phyloP scores from a whole-genome alignment of 2,113 vertebrate genomes.

The Rana temporaria region DNA sequence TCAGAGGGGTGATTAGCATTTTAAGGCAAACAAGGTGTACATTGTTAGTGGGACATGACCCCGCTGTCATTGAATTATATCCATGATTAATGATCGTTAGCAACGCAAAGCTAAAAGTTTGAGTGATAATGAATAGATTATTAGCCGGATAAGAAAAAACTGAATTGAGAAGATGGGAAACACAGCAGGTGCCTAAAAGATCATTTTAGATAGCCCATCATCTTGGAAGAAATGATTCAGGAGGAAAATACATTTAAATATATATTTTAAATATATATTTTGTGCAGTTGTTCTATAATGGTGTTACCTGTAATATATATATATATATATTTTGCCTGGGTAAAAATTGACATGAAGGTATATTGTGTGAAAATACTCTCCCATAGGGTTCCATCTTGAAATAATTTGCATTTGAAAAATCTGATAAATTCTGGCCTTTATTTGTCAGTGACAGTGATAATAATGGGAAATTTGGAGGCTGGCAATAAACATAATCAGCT shows the following conservation, averaged over 20 bases:
- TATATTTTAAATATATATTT: not conserved
- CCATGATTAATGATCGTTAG: conserved; percentile 98
- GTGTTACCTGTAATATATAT: not conserved
- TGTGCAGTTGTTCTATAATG: not conserved
- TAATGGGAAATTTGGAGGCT: conserved; percentile 38
- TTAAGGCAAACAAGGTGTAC: conserved; percentile 95
- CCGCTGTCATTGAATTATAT: conserved; percentile 97
- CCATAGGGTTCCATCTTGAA: conserved; percentile 9
- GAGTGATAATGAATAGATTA: conserved; percentile 67
- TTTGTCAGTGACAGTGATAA: conserved; percentile 36
- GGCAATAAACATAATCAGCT: conserved; percentile 44
- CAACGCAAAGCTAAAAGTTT: conserved; percentile 80
- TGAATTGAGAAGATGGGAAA: conserved; percentile 57
- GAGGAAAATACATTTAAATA: not conserved
- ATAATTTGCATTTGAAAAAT: not conserved
- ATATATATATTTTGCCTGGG: not conserved
- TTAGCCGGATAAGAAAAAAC: conserved; percentile 60
- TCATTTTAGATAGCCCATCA: conserved; percentile 62
- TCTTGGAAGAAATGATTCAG: conserved; percentile 13
- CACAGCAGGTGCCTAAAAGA: conserved; percentile 57
- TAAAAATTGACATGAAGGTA: not conserved
- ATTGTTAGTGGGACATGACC: conserved; percentile 93
- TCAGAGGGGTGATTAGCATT: conserved; percentile 93
- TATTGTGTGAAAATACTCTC: conserved; percentile 30
- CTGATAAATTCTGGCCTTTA: conserved; percentile 41